Evolutionary conservation across 2,113 vertebrate species (phyloP), one percentile per base, ranked within the genome.

Genomic region (Bubo bubo): DNA sequence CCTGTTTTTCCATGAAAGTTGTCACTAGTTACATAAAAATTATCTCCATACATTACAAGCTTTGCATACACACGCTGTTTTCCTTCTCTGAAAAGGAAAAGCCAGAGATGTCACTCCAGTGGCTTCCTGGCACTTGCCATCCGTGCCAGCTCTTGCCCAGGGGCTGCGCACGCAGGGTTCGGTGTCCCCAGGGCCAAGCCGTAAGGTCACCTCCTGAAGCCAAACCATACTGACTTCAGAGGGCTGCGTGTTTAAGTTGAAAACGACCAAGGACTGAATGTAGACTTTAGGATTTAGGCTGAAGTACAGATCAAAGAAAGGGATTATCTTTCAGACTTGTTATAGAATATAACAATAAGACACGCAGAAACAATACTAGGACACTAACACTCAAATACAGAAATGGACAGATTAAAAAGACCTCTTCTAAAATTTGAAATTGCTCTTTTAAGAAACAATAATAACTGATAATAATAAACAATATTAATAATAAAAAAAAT

Each of bases 161-260:
- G 8, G 45, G 45, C 45, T 20, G 45, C 45, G 18, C 45, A 47
- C 45, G 45, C 45, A 14, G 37, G 0, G 0, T 19, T 71, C 6
- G 1, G 10, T n/a, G n/a, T 10, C 32, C 53, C 1, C 6, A 0
- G 2, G 12, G 30, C 12, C 13, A 7, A 39, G 13, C 14, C 19
- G 1, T 8, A 5, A 49, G 35, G 43, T 18, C 84, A 47, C 14
- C 28, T n/a, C 35, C 49, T 27, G 47, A 34, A 63, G n/a, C 6
- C 41, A 30, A 58, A 70, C 10, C 37, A 2, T 4, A 8, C 2
- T 5, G 26, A 56, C 30, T n/a, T 64, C 35, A 32, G 30, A 41
- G 14, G 27, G 30, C 20, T 20, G 32, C 9, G 4, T 64, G 22
- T 9, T 13, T 64, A 23, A 32, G 20, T 2, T 15, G 35, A 52